Base-by-base conservation (phyloP, 64 coral and sea anemone genomes). In the Astreopora myriophthalma region DNA sequence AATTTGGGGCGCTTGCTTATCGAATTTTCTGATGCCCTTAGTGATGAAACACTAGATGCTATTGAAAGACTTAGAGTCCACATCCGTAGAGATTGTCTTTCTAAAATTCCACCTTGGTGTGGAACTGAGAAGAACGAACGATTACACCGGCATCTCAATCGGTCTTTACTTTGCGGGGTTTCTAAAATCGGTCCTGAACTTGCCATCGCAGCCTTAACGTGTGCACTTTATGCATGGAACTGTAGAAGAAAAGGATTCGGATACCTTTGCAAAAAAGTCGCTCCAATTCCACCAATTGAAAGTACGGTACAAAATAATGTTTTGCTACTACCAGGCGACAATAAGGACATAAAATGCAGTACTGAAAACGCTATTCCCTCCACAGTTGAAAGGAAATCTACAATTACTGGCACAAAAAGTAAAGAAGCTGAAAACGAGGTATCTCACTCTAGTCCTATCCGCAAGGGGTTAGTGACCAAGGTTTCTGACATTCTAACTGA, bases 141-240 rank as follows among this genome's bases (percentile, higher is more conserved):
- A 65, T 76, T 80, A 35, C 88, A 80, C 61, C 31, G 76, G 48
- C 71, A 80, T 23, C 62, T 90, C 9, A 79, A 90, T 9, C 85
- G 94, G 24, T 94, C 88, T 10, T 36, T 90, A 23, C 88, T 98
- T 0, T 85, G 88, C 44, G 81, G 88, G 75, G 92, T 91, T 0
- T 91, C 92, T 17, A 85, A 90, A 5, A 64, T 98, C 2, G 91
- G 92, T 3, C 96, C 92, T 32, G 92, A 98, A 77, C 92, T 98
- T 8, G 96, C 96, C 10, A 42, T 98, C 52, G 96, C 96, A 16
- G 82, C 94, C 2, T 29, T 98, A 19, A 94, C 92, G 4, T 98
- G 92, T 85, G 86, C 94, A 48, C 65, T 98, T 44, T 93, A 90
- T 91, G 92, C 92, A 1, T 98, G 96, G 96, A 98, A 98, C 42